Evolutionary conservation across 2,797 vertebrate species (phyloP).

Genomic region (Typhlichthys subterraneus): DNA sequence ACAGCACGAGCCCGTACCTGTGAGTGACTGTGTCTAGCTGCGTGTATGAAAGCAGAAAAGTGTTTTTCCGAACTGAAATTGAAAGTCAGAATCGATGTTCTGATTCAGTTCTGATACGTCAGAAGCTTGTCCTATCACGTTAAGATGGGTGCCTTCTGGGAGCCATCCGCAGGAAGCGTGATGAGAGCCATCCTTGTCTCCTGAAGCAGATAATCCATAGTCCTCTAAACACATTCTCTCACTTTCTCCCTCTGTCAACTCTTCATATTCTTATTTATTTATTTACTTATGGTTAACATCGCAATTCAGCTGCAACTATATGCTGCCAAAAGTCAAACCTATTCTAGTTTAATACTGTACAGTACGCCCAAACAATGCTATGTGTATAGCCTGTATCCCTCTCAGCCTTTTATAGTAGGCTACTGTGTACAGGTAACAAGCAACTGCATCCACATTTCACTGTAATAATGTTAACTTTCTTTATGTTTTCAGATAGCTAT

Average conservation of each 20-base stretch:
- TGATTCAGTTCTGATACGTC: slow-evolving; percentile 62
- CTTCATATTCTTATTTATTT: slow-evolving; percentile 24
- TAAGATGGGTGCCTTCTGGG: slow-evolving; percentile 63
- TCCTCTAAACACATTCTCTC: slow-evolving; percentile 44
- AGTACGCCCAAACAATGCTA: slow-evolving; percentile 32
- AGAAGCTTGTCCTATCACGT: slow-evolving; percentile 68
- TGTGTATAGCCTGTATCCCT: slow-evolving; percentile 23
- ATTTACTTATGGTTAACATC: slow-evolving; percentile 34
- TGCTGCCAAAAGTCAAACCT: slow-evolving; percentile 26
- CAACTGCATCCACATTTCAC: neutral
- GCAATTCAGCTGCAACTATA: slow-evolving; percentile 62
- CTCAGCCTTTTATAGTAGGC: too few species aligned
- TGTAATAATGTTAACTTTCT: neutral
- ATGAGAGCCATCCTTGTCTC: slow-evolving; percentile 61
- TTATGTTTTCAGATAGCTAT: neutral
- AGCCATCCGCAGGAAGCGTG: slow-evolving; percentile 59
- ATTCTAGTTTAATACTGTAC: slow-evolving; percentile 39
- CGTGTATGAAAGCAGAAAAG: slow-evolving; percentile 53
- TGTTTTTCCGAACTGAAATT: slow-evolving; percentile 58
- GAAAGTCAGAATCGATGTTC: slow-evolving; percentile 63
- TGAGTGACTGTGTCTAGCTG: slow-evolving; percentile 15
- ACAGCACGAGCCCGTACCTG: slow-evolving; percentile 37
- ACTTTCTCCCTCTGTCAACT: slow-evolving; percentile 31
- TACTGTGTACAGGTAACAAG: neutral
- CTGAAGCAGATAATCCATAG: slow-evolving; percentile 66